Evolutionary conservation across 1,140 invertebrate genomes (phyloP).

Genomic region (Platyura marginata): DNA sequence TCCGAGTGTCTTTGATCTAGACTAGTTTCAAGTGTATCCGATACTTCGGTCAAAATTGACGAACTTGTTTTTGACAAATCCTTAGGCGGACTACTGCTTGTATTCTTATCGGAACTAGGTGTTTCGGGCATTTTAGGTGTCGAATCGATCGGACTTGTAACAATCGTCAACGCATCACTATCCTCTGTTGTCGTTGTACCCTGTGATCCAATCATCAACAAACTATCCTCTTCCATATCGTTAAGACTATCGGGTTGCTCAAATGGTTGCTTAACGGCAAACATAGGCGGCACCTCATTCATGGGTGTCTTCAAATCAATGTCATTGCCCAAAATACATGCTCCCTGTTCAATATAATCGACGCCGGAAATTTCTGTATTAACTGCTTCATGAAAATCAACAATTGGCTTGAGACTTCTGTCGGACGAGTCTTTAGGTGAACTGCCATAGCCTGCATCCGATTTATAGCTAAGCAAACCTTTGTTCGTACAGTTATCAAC

Average conservation of each 20-base stretch:
- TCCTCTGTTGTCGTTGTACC: conserved; percentile 29
- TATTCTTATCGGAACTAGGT: conserved; percentile 18
- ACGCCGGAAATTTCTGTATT: conserved; percentile 22
- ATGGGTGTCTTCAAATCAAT: conserved; percentile 19
- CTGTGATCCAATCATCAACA: conserved; percentile 18
- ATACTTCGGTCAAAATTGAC: neutral
- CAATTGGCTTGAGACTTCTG: neutral
- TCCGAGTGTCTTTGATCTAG: conserved; percentile 8
- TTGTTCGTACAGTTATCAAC: conserved; percentile 16
- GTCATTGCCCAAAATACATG: conserved; percentile 19
- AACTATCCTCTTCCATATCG: conserved; percentile 38
- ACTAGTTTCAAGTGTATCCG: neutral
- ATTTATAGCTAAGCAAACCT: conserved; percentile 2
- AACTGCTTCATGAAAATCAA: neutral
- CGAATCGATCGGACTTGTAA: conserved; percentile 31
- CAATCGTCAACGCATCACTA: conserved; percentile 32
- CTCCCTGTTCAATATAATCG: conserved; percentile 33
- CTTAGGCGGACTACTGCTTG: conserved; percentile 9
- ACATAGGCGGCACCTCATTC: conserved; percentile 11
- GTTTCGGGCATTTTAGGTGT: conserved; percentile 9
- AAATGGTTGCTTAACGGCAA: neutral
- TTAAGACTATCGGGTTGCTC: conserved; percentile 5
- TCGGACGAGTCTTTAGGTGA: neutral
- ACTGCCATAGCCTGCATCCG: neutral
- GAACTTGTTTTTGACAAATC: neutral